Base-by-base conservation (phyloP, 2,113 vertebrate genomes). In the Anoura caudifer region DNA sequence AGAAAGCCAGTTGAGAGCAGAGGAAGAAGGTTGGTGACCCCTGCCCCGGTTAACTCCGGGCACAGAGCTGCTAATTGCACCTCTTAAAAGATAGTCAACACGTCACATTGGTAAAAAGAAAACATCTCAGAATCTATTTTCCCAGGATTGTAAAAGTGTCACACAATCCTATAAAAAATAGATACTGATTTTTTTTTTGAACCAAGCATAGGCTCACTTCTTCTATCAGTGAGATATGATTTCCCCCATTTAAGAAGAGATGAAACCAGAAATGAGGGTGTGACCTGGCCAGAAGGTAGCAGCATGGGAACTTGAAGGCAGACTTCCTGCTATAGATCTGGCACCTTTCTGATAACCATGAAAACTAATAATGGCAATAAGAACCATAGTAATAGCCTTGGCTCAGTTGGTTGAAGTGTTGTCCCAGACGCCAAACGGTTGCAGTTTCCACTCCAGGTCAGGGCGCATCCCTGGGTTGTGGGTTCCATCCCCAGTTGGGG, bases 21-120 rank as follows among this genome's bases (percentile, higher is more conserved):
- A 0, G 7, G 95, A 95, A 0, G 97, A 96, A 94, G 96, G 97
- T 97, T n/a, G 89, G 96, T 95, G 50, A 12, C 11, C 38, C 28
- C 69, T 15, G 4, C 6, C 33, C 20, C 33, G 1, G 4, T 15
- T 9, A 1, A 75, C n/a, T 38, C 47, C 4, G 36, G 33, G 13
- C 38, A 17, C 15, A 14, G 50, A 11, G 20, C 10, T 52, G 4
- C 19, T n/a, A 4, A 11, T 13, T 13, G 24, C 2, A 31, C 20
- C 8, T 92, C 54, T 28, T 31, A 20, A 69, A n/a, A 76, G 72
- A 10, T 2, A 59, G 22, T 72, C 59, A 52, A 5, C 11, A 3
- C 28, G 8, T 43, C 56, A 24, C 11, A 14, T 59, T 56, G n/a
- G 10, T 31, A 11, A 63, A 73, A 91, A 65, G 28, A 13, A 82